phyloP scores from a whole-genome alignment of 1,140 invertebrate species.

The Tyrophagus putrescentiae region DNA sequence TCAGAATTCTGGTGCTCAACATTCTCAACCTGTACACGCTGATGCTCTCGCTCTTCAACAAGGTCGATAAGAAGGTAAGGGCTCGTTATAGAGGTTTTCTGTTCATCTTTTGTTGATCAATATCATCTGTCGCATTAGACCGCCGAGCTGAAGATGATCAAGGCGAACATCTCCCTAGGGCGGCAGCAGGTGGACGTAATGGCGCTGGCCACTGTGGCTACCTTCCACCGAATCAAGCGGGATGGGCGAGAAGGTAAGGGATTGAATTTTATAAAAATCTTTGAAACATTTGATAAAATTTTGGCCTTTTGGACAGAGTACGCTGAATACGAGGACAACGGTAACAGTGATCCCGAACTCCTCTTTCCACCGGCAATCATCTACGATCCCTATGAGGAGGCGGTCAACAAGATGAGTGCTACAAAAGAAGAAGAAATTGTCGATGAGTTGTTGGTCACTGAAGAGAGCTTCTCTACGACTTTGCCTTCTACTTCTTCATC shows the following conservation, averaged over 20 bases:
- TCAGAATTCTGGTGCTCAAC: constrained; percentile 84
- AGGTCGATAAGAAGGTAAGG: constrained; percentile 58
- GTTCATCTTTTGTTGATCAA: background rate
- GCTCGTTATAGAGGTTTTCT: background rate
- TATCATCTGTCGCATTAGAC: constrained; percentile 27
- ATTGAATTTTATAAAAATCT: too few relatives aligned
- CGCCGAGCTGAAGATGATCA: constrained; percentile 27
- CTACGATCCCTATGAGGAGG: constrained; percentile 4
- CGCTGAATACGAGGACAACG: constrained; percentile 16
- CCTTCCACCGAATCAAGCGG: constrained; percentile 7
- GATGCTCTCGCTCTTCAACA: constrained; percentile 84
- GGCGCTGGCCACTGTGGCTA: background rate
- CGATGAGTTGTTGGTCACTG: too few relatives aligned
- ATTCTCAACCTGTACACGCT: constrained; percentile 85
- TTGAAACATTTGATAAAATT: background rate
- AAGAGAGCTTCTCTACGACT: too few relatives aligned
- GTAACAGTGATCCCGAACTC: background rate
- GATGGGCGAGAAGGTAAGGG: constrained; percentile 8
- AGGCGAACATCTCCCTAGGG: constrained; percentile 27
- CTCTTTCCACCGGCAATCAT: constrained; percentile 8
- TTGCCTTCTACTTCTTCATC: too few relatives aligned
- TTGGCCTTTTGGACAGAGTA: background rate
- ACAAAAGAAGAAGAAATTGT: background rate
- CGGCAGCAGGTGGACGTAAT: background rate
- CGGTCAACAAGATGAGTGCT: too few relatives aligned